These are phyloP conservation scores for Polylopha cassiicola DNA, from an alignment of 2,888 invertebrate species.

Conservation along the genomic window DNA sequence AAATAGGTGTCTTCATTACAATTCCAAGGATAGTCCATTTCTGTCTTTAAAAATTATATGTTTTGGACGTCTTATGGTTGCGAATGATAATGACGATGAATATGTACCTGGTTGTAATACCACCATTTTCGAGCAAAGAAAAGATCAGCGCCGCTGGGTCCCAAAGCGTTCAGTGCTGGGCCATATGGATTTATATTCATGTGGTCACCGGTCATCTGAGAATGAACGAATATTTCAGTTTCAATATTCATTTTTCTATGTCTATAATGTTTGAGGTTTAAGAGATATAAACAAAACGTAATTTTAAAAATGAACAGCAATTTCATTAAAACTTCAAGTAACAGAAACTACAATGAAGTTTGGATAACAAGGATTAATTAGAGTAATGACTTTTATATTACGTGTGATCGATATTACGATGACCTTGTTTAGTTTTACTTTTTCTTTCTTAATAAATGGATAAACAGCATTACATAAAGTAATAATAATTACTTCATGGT, in stretches of 20 bases:
- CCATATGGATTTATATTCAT: constrained; percentile 60
- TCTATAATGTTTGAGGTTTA: neutral
- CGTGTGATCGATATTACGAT: too few relatives aligned
- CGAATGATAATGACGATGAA: neutral
- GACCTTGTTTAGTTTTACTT: neutral
- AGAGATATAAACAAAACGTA: neutral
- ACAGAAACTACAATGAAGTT: too few relatives aligned
- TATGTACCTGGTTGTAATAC: constrained; percentile 63
- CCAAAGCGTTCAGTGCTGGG: constrained; percentile 38
- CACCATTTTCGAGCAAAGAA: constrained; percentile 68
- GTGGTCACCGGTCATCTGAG: constrained; percentile 61
- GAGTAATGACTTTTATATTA: too few relatives aligned
- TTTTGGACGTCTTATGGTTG: neutral
- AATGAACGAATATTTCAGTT: constrained; percentile 10
- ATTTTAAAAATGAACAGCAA: too few relatives aligned
- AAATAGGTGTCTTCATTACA: neutral
- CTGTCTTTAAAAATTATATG: too few relatives aligned
- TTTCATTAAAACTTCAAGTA: too few relatives aligned
- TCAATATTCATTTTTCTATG: neutral
- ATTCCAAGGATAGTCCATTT: too few relatives aligned
- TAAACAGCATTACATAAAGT: constrained; percentile 8
- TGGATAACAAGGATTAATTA: too few relatives aligned
- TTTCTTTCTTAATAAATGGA: constrained; percentile 12
- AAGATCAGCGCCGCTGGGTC: constrained; percentile 45
- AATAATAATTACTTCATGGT: constrained; percentile 40